A percentile compares a stretch with the other conserved stretches of the same genome.
Evolutionary conservation across 2,888 invertebrate species (phyloP).

Genomic region (Euplagia quadripunctaria): DNA sequence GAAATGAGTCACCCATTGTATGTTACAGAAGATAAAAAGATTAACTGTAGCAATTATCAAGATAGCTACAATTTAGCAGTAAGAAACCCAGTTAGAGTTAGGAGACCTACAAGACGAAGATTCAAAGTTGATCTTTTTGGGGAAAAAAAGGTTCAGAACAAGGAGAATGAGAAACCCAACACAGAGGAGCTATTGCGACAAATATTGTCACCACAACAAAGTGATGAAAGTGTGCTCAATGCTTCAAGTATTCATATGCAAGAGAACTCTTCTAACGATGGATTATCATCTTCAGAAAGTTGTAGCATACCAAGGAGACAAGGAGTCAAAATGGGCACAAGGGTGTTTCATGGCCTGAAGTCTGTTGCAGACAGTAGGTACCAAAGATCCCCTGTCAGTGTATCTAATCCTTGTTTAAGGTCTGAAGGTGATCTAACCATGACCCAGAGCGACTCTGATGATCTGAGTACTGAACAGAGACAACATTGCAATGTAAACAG

Average conservation of each 20-base stretch:
- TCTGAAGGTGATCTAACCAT: slow-evolving; percentile 77
- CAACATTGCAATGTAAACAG: slow-evolving; percentile 84
- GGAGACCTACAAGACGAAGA: slow-evolving; percentile 82
- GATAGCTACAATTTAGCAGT: slow-evolving; percentile 85
- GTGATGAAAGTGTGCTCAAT: slow-evolving; percentile 66
- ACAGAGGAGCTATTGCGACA: slow-evolving; percentile 78
- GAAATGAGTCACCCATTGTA: slow-evolving; percentile 87
- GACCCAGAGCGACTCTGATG: slow-evolving; percentile 84
- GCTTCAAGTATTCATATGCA: slow-evolving; percentile 58
- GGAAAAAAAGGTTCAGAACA: slow-evolving; percentile 88
- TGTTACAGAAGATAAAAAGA: slow-evolving; percentile 64
- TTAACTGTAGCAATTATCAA: slow-evolving; percentile 82
- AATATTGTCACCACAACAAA: slow-evolving; percentile 73
- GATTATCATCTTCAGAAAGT: slow-evolving; percentile 83
- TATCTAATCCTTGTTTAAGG: slow-evolving; percentile 62
- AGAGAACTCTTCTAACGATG: slow-evolving; percentile 80
- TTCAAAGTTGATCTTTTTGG: slow-evolving; percentile 84
- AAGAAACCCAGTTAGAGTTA: slow-evolving; percentile 74
- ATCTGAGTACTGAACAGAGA: slow-evolving; percentile 77
- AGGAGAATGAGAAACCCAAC: slow-evolving; percentile 90
- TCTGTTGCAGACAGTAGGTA: slow-evolving; percentile 65
- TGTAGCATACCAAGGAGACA: slow-evolving; percentile 86
- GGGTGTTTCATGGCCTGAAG: slow-evolving; percentile 88
- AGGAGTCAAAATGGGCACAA: slow-evolving; percentile 92
- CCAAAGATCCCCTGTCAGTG: slow-evolving; percentile 62